Base-by-base conservation (phyloP, 2,113 vertebrate genomes). In the Xiphophorus maculatus region DNA sequence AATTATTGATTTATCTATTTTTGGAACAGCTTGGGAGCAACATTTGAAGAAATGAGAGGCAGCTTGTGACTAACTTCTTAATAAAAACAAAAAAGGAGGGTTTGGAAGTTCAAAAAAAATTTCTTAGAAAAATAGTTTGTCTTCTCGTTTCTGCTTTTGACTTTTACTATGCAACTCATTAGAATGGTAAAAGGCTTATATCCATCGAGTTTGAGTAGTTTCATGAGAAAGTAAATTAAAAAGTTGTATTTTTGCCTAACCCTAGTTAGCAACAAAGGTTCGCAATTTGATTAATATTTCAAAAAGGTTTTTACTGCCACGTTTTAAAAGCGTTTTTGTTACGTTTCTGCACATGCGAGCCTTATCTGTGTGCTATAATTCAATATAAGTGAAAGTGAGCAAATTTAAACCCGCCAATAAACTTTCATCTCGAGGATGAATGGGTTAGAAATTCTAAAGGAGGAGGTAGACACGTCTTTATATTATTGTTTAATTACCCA, bases 401-500 rank as follows among this genome's bases (percentile, higher is more conserved):
- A 48, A 19, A 7, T 63, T 29, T 30, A 63, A 63, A 63, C 13
- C 14, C 15, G 28, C 61, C 61, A 32, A 32, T 63, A 63, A 63
- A 32, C 17, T 32, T 63, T 29, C 17, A 63, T 30, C 14, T 63
- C 6, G 12, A 17, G 19, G 22, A 58, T 58, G 7, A 58, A 58
- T n/a, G 25, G 22, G 51, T 25, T 25, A 58, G 25, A 58, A 58
- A 58, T 58, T 10, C 4, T 48, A 58, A 25, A 54, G 51, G 17
- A 58, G 7, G 22, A 25, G 51, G 10, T 10, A 58, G 44, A 58
- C 22, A n/a, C 2, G 51, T 58, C 11, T 29, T 17, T 63, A 22
- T 29, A 28, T 17, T 77, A 15, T 6, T n/a, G 11, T 66, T 14
- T 75, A 83, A 87, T 70, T 91, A 95, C 95, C 94, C 89, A 1